Evolutionary conservation across 2,888 invertebrate species (phyloP), one percentile per base, ranked within the genome.

Genomic region (Thereva nobilitata): DNA sequence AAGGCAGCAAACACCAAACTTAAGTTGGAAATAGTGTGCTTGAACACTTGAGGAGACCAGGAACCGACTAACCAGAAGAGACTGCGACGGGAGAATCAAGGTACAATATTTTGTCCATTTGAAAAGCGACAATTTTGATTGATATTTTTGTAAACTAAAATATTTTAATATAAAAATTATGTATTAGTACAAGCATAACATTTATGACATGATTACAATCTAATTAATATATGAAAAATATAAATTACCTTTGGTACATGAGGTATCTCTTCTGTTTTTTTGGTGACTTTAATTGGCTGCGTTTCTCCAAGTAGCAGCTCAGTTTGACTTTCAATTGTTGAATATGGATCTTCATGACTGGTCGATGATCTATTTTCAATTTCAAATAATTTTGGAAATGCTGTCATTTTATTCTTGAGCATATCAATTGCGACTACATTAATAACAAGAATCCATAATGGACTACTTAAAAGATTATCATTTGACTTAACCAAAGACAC

Each of bases 361-460:
- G 71, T 68, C 10, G 74, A 72, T 55, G 76, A 73, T 64, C 76
- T 76, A 49, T 66, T 69, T 37, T 69, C 65, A 9, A 53, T 53
- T 45, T 65, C 63, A 23, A 61, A 67, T 12, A 63, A 23, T 64
- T 67, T 67, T 52, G 69, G 69, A n/a, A 69, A 38, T 76, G 87
- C 87, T 68, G 78, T 67, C 69, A 89, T 78, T 78, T 86, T 87
- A 71, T 86, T 86, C 78, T 88, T 88, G 72, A 92, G 83, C 86
- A 89, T 88, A 75, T 91, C 90, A 77, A 92, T 83, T 72, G 92
- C 92, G 70, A 89, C 87, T 63, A 92, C 85, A 78, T 91, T 92
- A 74, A 92, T 86, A 75, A 92, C 85, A 77, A 90, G 85, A 73
- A 91, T 86, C 92, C 92, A 92, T 67, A 90, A 86, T 35, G 91